Evolutionary conservation across 2,797 vertebrate species (phyloP).

Genomic region (Semaprochilodus insignis): DNA sequence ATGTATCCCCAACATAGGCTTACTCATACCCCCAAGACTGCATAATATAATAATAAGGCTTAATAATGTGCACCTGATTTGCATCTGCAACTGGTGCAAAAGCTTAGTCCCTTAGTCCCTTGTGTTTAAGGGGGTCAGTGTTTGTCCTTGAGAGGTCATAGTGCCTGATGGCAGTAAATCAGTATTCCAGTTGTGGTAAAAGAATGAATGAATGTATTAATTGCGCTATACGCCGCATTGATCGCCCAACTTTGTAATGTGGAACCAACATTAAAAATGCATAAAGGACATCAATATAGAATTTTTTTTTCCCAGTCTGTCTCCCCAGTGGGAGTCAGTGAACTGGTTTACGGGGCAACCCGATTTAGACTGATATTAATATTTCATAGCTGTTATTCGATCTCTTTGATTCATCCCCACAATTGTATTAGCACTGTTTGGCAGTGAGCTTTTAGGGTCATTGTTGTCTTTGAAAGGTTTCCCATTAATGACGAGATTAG

Average conservation of each 20-base stretch:
- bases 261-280: constrained; percentile 5
- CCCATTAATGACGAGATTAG: background rate
- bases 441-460: background rate
- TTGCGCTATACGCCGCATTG: background rate
- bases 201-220: background rate
- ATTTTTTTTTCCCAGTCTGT: background rate
- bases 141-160: background rate
- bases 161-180: background rate
- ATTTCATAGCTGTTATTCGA: constrained; percentile 18
- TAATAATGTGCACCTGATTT: too few species aligned
- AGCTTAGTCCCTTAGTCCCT: too few species aligned
- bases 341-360: background rate
- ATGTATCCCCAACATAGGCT: too few species aligned
- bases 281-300: constrained; percentile 1
- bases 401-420: background rate
- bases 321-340: background rate
- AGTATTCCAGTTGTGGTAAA: background rate
- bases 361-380: constrained; percentile 7
- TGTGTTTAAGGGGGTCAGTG: too few species aligned
- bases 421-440: background rate
- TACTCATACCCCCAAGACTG: too few species aligned
- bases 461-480: background rate
- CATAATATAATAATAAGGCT: too few species aligned
- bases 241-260: background rate
- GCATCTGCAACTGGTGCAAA: too few species aligned